Percentiles rank a stretch among this genome's conserved stretches.
phyloP scores from a whole-genome alignment of 1,140 invertebrate species.

The Philotrypesis tridentata region DNA sequence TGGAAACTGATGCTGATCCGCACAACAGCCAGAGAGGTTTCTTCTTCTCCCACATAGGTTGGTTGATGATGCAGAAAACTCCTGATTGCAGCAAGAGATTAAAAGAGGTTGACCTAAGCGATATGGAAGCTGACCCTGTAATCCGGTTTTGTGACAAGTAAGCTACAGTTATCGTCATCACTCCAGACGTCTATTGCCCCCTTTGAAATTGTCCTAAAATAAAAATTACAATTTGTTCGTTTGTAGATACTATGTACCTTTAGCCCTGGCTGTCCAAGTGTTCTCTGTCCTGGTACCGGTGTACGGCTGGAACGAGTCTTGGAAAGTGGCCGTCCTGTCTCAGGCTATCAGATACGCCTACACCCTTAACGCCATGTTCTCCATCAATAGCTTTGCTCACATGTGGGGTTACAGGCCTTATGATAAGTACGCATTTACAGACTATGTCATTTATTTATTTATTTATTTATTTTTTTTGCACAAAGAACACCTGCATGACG shows the following conservation, averaged over 20 bases:
- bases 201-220: no score
- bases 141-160: constrained; percentile 21
- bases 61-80: not conserved
- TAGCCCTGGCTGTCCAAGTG: constrained; percentile 83
- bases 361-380: constrained; percentile 92
- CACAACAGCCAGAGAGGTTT: constrained; percentile 26
- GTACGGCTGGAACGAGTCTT: constrained; percentile 87
- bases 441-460: no score
- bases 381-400: constrained; percentile 94
- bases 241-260: constrained; percentile 80
- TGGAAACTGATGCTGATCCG: constrained; percentile 22
- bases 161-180: no score
- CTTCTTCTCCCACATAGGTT: constrained; percentile 25
- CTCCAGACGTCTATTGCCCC: no score
- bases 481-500: not conserved
- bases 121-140: constrained; percentile 16
- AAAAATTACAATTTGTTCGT: not conserved
- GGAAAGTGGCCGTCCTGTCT: constrained; percentile 87
- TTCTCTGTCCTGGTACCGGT: constrained; percentile 87
- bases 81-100: not conserved
- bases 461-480: no score
- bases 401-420: constrained; percentile 92
- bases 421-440: constrained; percentile 84
- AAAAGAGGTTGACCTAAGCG: constrained; percentile 3
- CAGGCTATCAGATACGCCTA: constrained; percentile 88